Evolutionary conservation across 1,140 invertebrate species (phyloP), one percentile per base, ranked within the genome.

Genomic region (Halictus rubicundus): DNA sequence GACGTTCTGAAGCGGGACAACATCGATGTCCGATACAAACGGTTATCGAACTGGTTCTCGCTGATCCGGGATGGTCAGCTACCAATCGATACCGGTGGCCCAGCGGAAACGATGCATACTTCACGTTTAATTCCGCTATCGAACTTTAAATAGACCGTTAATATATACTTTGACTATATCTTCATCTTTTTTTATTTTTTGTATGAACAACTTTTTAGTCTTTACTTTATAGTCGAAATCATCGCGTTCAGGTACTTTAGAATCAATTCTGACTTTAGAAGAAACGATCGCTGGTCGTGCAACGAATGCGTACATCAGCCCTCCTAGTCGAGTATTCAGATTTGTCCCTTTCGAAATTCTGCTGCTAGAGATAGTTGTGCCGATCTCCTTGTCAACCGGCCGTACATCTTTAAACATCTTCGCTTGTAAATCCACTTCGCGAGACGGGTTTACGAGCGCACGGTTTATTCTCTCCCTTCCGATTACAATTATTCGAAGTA

Each of bases 401-500:
- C n/a, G 25, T 63, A 46, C 21, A n/a, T n/a, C 8, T 54, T 57
- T 21, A 73, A 73, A 73, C 42, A 16, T 65, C 23, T 23, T 57
- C n/a, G 64, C n/a, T 42, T n/a, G 37, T 42, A 63, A 68, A 46
- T 59, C 57, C 46, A 32, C n/a, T 49, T 61, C 37, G 82, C 78
- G 84, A 81, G 74, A 85, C 84, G 82, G 84, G 84, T 81, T 85
- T 85, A 85, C 83, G 83, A 63, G 84, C 83, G 77, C 70, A 27
- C 81, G 52, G 82, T 52, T 78, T 32, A 9, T 1, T 42, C 39
- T 42, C 39, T 42, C 10, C 8, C 39, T 74, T 57, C 81, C 83
- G 83, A 81, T 74, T 81, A 80, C 83, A 84, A 75, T 85, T 85
- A 85, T 68, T 85, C 84, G 84, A 85, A 63, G 74, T 85, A 85